Evolutionary conservation across 2,888 invertebrate genomes (phyloP), one percentile per base, ranked within the genome.

Genomic region (Mantis religiosa): DNA sequence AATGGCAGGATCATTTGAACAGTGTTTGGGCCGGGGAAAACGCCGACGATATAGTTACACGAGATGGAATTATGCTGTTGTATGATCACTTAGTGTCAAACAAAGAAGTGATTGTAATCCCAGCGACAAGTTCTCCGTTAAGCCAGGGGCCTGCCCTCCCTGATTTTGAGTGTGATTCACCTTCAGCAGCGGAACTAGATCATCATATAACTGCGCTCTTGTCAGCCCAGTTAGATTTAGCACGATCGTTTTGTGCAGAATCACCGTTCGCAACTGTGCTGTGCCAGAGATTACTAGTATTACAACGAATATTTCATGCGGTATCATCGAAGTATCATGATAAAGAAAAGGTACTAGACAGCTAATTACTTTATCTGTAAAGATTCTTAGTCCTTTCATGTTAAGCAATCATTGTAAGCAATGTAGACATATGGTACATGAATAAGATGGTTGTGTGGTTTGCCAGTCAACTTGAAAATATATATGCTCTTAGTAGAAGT

Each of bases 1-100:
- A 94, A 91, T 95, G 95, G 94, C 93, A 94, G 84, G 95, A 95
- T 89, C 95, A 95, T 91, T 93, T 94, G 85, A 95, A 95, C 92
- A 93, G 94, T 86, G 92, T 94, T 28, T 95, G 95, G 95, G 93
- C 94, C n/a, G 92, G 93, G 88, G 95, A 95, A 92, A 94, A 94
- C 90, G 94, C 94, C 91, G 95, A 95, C 92, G 93, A 92, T 89
- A 93, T 95, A 89, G 94, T 94, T 20, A 94, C 93, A 85, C 92
- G 94, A 89, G 94, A 95, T 92, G 93, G 93, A 30, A 93, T 94
- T 8, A 93, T 94, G 85, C 92, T 93, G 2, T 93, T 95, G 90
- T 95, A 94, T 91, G 94, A 95, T 89, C 92, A 93, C 88, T 93
- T 95, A 14, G 90, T 95, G 47, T 93, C 94, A 82, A 94, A 94